phyloP scores from a whole-genome alignment of 1,140 invertebrate species.

The Drosophila sucinea region DNA sequence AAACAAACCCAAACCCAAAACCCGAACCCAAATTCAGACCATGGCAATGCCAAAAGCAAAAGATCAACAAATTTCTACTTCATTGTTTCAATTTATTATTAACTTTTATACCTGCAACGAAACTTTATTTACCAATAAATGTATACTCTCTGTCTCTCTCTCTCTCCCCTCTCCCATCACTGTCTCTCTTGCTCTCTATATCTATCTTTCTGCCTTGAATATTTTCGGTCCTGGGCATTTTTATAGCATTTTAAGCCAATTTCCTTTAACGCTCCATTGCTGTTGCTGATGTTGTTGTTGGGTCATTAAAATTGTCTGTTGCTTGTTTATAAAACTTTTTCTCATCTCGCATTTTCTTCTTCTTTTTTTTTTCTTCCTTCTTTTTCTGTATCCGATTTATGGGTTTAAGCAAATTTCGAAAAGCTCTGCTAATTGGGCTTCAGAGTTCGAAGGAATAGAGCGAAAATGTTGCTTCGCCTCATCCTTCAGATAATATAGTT shows the following conservation, averaged over 20 bases:
- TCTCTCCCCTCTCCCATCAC: background rate
- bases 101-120: slow-evolving; percentile 65
- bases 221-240: slow-evolving; percentile 36
- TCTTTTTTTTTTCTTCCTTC: background rate
- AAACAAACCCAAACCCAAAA: slow-evolving; percentile 4
- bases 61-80: slow-evolving; percentile 65
- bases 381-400: slow-evolving; percentile 45
- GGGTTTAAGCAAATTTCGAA: slow-evolving; percentile 40
- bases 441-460: slow-evolving; percentile 10
- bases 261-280: slow-evolving; percentile 69
- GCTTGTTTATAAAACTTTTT: slow-evolving; percentile 29
- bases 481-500: slow-evolving; percentile 13
- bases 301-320: slow-evolving; percentile 67
- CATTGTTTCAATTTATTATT: slow-evolving; percentile 81
- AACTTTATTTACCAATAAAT: slow-evolving; percentile 81
- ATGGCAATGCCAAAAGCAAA: slow-evolving; percentile 23
- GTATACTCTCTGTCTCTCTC: background rate
- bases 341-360: background rate
- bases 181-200: background rate
- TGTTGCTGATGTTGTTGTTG: slow-evolving; percentile 45
- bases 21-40: background rate
- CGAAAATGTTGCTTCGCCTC: slow-evolving; percentile 3
- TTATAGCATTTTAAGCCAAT: slow-evolving; percentile 78
- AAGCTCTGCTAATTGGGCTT: slow-evolving; percentile 54
- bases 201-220: background rate